Conservation (phyloP, 2,888 invertebrate species). For the Rhyacophila evoluta region DNA sequence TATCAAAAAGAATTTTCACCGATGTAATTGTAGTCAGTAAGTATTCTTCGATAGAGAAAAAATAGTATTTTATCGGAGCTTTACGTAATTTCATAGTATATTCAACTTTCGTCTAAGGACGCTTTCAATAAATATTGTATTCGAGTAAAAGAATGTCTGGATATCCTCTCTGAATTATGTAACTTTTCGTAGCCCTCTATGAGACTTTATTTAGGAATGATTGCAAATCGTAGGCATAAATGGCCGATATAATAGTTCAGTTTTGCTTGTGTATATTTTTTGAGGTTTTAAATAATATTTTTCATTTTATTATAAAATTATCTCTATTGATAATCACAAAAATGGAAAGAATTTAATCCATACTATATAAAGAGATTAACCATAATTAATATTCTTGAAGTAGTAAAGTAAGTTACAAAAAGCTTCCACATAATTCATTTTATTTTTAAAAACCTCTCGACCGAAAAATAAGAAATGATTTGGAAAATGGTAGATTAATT, state of each 20-base stretch:
- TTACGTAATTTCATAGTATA: background rate
- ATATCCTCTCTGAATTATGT: background rate
- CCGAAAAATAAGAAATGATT: too few relatives aligned
- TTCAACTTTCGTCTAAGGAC: slow-evolving; percentile 10
- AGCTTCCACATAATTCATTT: too few relatives aligned
- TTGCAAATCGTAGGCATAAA: background rate
- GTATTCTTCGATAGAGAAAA: background rate
- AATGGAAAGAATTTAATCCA: too few relatives aligned
- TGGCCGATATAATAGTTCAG: background rate
- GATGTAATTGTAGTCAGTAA: background rate
- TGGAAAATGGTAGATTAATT: too few relatives aligned
- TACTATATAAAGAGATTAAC: too few relatives aligned
- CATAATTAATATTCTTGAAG: too few relatives aligned
- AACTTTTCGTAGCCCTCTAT: background rate
- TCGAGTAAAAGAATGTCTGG: background rate
- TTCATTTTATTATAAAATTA: background rate
- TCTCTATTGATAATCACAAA: background rate
- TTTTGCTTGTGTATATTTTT: background rate
- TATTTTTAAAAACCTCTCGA: too few relatives aligned
- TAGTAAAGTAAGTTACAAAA: too few relatives aligned
- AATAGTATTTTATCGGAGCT: background rate
- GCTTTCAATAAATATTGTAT: background rate
- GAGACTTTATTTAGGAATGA: background rate
- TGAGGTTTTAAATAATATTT: too few relatives aligned
- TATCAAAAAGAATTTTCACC: too few relatives aligned